Percentiles rank a stretch among this genome's conserved stretches.
phyloP scores from a whole-genome alignment of 2,113 vertebrate species.

The Ifrita kowaldi region DNA sequence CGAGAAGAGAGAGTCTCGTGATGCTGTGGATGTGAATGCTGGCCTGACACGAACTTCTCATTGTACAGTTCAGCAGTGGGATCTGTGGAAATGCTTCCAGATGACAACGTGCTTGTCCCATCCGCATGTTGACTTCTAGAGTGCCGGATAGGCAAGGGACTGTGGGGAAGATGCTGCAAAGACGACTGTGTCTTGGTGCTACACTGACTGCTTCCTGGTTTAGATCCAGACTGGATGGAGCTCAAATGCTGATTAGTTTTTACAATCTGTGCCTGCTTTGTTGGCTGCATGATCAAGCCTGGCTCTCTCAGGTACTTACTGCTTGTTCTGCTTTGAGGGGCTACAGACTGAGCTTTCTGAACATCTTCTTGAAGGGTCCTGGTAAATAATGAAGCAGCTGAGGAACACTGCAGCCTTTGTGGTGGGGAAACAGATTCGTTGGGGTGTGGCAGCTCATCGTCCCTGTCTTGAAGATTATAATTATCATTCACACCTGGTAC shows the following conservation, averaged over 20 bases:
- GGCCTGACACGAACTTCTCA: conserved; percentile 65
- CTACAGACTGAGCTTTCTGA: conserved; percentile 71
- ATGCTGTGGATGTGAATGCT: conserved; percentile 52
- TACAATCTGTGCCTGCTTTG: conserved; percentile 93
- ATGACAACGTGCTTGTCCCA: neutral
- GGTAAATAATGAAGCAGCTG: conserved; percentile 61
- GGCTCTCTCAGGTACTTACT: conserved; percentile 76
- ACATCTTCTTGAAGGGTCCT: conserved; percentile 75
- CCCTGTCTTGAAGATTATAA: conserved; percentile 59
- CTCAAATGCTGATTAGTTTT: conserved; percentile 92
- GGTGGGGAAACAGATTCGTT: conserved; percentile 24
- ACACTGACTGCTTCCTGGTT: conserved; percentile 20
- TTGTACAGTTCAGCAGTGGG: conserved; percentile 21
- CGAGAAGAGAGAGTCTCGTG: conserved; percentile 55
- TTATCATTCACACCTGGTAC: conserved; percentile 57
- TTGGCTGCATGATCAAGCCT: conserved; percentile 83
- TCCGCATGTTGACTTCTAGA: conserved; percentile 59
- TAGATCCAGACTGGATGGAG: conserved; percentile 69
- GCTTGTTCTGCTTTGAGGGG: conserved; percentile 74
- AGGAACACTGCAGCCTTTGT: conserved; percentile 71
- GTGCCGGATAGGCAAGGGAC: conserved; percentile 79
- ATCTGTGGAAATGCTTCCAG: neutral
- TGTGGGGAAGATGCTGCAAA: conserved; percentile 81
- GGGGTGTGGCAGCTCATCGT: conserved; percentile 60
- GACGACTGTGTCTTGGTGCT: conserved; percentile 63